These are phyloP conservation scores for Tachysurus fulvidraco DNA, from an alignment of 2,113 vertebrate genomes.

Conservation along the genomic window DNA sequence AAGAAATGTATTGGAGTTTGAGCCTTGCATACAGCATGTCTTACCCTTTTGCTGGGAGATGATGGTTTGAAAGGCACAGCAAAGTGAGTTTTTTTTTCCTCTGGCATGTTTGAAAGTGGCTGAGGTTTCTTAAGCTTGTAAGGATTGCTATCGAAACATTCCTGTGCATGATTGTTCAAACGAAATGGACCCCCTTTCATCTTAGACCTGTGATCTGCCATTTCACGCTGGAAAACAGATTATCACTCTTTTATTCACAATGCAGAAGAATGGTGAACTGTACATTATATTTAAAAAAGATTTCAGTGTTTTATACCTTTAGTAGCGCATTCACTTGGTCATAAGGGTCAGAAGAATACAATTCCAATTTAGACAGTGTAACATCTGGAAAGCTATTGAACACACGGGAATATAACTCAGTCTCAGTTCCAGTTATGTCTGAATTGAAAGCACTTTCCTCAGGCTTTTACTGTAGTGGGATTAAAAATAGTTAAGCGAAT, in stretches of 20 bases:
- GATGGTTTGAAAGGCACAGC: slow-evolving; percentile 78
- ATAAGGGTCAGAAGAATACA: slow-evolving; percentile 75
- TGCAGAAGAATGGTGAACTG: slow-evolving; percentile 13
- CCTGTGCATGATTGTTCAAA: slow-evolving; percentile 78
- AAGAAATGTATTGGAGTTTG: neutral
- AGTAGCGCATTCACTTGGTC: slow-evolving; percentile 65
- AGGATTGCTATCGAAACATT: slow-evolving; percentile 84
- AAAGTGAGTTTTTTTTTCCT: slow-evolving; percentile 51
- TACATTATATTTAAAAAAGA: neutral
- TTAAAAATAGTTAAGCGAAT: neutral
- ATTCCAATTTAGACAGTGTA: slow-evolving; percentile 76
- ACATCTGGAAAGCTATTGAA: slow-evolving; percentile 78
- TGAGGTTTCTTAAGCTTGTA: slow-evolving; percentile 72
- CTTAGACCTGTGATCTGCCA: slow-evolving; percentile 67
- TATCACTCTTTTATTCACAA: slow-evolving; percentile 2
- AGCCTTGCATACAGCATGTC: neutral
- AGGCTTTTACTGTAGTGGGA: neutral
- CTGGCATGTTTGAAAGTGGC: slow-evolving; percentile 67
- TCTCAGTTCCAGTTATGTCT: neutral
- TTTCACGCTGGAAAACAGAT: slow-evolving; percentile 71
- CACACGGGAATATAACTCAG: slow-evolving; percentile 44
- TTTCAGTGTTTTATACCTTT: slow-evolving; percentile 70
- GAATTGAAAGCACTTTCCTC: neutral
- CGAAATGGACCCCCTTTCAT: slow-evolving; percentile 80
- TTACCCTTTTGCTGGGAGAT: slow-evolving; percentile 83